Conservation (phyloP, 1,140 invertebrate species). For the Spodoptera litura region DNA sequence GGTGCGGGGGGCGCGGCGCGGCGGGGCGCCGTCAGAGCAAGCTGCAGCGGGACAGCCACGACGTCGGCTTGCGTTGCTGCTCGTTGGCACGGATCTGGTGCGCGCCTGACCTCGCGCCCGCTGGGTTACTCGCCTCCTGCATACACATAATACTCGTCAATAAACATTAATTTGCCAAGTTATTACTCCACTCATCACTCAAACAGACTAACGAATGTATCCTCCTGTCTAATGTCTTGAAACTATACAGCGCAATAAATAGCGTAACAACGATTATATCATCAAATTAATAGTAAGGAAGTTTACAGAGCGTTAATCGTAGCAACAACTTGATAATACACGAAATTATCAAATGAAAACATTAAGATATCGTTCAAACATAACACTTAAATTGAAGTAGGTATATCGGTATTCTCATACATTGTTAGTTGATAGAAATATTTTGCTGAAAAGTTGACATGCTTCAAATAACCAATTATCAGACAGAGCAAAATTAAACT, state of each 20-base stretch:
- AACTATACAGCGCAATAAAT: too few species aligned
- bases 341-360: constrained; percentile 10
- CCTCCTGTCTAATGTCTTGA: too few species aligned
- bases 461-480: too few species aligned
- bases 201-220: too few species aligned
- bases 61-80: constrained; percentile 90
- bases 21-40: constrained; percentile 89
- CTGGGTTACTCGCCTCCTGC: constrained; percentile 93
- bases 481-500: too few species aligned
- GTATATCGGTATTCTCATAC: too few species aligned
- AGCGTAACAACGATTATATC: too few species aligned
- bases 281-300: background rate
- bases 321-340: constrained; percentile 3
- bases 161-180: background rate
- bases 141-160: constrained; percentile 6
- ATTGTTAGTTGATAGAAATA: too few species aligned
- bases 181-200: too few species aligned
- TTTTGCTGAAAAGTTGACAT: too few species aligned
- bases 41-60: constrained; percentile 91
- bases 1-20: constrained; percentile 52
- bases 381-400: background rate
- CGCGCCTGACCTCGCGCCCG: constrained; percentile 88
- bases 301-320: background rate
- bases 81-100: constrained; percentile 90
- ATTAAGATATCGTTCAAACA: background rate